Conservation (phyloP, 2,797 vertebrate species). For the Gymnoscopelus microlampas region DNA sequence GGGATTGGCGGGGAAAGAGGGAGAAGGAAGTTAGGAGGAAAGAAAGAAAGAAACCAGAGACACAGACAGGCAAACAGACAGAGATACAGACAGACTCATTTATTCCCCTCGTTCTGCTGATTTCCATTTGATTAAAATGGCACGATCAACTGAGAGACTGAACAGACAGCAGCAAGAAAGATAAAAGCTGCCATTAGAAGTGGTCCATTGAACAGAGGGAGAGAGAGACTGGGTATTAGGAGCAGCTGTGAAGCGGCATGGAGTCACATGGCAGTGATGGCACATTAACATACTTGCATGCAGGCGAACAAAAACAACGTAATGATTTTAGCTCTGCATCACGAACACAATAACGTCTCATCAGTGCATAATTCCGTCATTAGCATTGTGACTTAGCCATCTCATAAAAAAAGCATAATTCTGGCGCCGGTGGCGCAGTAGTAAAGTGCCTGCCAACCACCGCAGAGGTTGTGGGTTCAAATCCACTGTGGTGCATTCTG, state of each 20-base stretch:
- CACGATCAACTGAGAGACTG: constrained; percentile 65
- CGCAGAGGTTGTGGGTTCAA: no score
- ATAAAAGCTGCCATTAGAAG: constrained; percentile 53
- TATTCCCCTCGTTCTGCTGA: constrained; percentile 37
- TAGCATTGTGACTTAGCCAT: no score
- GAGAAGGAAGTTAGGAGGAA: background rate
- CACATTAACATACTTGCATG: no score
- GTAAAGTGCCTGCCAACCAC: no score
- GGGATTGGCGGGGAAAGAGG: no score
- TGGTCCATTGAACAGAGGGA: constrained; percentile 26
- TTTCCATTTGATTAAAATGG: constrained; percentile 56
- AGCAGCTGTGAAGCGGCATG: constrained; percentile 41
- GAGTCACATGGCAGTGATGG: constrained; percentile 3
- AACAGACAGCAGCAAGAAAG: constrained; percentile 41
- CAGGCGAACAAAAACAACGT: no score
- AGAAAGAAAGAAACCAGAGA: constrained; percentile 24
- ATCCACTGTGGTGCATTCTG: no score
- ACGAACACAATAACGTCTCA: no score
- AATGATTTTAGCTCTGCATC: no score
- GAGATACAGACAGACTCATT: constrained; percentile 25
- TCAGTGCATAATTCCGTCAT: no score
- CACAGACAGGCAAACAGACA: constrained; percentile 19
- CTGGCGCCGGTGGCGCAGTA: no score
- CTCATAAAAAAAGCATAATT: no score
- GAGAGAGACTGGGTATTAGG: constrained; percentile 7